Evolutionary conservation across 2,888 invertebrate genomes (phyloP).

Genomic region (Tetropium fuscum): DNA sequence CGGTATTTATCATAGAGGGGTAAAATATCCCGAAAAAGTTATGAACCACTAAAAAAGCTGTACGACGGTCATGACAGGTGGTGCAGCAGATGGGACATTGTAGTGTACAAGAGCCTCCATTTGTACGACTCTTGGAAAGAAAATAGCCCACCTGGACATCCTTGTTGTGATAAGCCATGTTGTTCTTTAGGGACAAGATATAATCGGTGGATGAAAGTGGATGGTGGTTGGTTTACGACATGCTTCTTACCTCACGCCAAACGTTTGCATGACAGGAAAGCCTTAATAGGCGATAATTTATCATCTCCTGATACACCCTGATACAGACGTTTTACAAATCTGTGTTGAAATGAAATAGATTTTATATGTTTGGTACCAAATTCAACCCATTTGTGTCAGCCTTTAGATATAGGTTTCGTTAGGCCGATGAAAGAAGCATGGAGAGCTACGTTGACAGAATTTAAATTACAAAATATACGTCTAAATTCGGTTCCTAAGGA

Average conservation of each 20-base stretch:
- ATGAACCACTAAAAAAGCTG: conserved; percentile 46
- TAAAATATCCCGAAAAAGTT: conserved; percentile 24
- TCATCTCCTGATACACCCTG: conserved; percentile 29
- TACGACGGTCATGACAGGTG: conserved; percentile 57
- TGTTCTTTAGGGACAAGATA: conserved; percentile 49
- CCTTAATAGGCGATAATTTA: conserved; percentile 27
- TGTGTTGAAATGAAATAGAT: conserved; percentile 54
- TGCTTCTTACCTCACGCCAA: conserved; percentile 19
- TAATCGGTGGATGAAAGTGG: conserved; percentile 57
- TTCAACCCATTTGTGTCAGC: conserved; percentile 16
- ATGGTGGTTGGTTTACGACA: conserved; percentile 48
- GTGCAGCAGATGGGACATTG: conserved; percentile 52
- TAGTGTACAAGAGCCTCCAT: conserved; percentile 48
- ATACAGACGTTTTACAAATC: conserved; percentile 24
- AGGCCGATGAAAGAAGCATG: conserved; percentile 5
- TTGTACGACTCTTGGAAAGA: conserved; percentile 54
- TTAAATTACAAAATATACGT: neutral
- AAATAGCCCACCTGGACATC: conserved; percentile 53
- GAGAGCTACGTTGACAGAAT: conserved; percentile 1
- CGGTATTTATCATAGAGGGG: conserved; percentile 8
- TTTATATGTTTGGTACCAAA: conserved; percentile 51
- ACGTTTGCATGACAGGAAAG: conserved; percentile 24
- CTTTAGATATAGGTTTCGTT: conserved; percentile 1
- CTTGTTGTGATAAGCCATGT: conserved; percentile 42
- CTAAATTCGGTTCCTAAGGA: too few species aligned